Evolutionary conservation across 2,797 vertebrate genomes (phyloP).

Genomic region (Apogon hyalosoma): DNA sequence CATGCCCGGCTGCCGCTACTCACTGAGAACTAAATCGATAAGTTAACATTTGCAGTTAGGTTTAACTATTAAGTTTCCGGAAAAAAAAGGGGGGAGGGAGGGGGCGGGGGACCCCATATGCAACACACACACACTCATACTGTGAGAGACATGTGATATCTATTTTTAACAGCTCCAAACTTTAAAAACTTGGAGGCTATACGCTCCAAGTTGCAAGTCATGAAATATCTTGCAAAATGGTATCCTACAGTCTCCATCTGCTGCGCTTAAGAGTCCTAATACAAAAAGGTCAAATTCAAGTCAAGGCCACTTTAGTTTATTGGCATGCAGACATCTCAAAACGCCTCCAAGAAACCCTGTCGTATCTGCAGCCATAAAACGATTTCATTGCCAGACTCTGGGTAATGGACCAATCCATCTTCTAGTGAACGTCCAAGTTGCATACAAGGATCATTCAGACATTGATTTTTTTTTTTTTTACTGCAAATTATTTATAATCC

Average conservation of each 20-base stretch:
- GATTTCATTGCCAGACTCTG: conserved; percentile 50
- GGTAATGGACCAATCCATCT: conserved; percentile 62
- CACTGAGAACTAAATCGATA: conserved; percentile 57
- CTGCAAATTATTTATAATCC: conserved; percentile 41
- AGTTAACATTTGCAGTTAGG: conserved; percentile 52
- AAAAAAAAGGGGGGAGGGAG: too few species aligned
- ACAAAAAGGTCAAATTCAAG: conserved; percentile 72
- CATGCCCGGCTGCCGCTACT: conserved; percentile 58
- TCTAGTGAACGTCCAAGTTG: conserved; percentile 46
- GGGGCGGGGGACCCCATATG: neutral
- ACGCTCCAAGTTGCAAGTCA: conserved; percentile 39
- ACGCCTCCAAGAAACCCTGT: conserved; percentile 49
- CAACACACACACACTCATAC: neutral
- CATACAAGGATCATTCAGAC: conserved; percentile 57
- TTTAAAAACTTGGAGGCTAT: conserved; percentile 34
- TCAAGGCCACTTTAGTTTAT: conserved; percentile 72
- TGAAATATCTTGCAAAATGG: conserved; percentile 36
- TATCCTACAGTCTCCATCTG: conserved; percentile 47
- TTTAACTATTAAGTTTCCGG: conserved; percentile 54
- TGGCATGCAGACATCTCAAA: conserved; percentile 61
- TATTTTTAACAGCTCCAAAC: conserved; percentile 39
- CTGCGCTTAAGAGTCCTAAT: conserved; percentile 40
- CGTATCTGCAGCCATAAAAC: conserved; percentile 57
- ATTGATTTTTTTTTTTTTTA: conserved; percentile 38
- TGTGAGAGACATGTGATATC: conserved; percentile 25